A percentile compares a stretch with the other conserved stretches of the same genome.
Evolutionary conservation across 2,797 vertebrate genomes (phyloP).

Genomic region (Petrocephalus schoutedeni): DNA sequence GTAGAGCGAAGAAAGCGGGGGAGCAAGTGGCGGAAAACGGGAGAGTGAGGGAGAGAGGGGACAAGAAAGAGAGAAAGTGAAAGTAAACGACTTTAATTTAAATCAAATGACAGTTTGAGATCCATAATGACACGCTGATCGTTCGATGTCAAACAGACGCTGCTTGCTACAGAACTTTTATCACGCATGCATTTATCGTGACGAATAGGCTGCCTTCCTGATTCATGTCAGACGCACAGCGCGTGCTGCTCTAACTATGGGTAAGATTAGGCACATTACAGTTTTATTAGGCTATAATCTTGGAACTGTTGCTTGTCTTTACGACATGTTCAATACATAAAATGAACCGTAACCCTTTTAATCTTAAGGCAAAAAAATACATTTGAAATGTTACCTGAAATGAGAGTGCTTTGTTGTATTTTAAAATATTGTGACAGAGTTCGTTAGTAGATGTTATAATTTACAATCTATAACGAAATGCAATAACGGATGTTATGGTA

Average conservation of each 20-base stretch:
- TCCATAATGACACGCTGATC: background rate
- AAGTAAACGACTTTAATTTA: conserved; percentile 22
- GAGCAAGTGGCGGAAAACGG: background rate
- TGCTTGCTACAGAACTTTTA: background rate
- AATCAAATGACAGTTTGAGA: background rate
- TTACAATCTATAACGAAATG: background rate
- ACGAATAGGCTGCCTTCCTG: background rate
- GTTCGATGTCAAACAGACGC: background rate
- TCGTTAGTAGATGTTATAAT: background rate
- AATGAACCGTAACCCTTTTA: background rate
- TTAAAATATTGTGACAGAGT: background rate
- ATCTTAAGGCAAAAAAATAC: background rate
- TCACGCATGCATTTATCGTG: background rate
- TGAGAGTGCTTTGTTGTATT: background rate
- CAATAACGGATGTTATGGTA: background rate
- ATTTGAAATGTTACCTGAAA: background rate
- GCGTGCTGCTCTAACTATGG: background rate
- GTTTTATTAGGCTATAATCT: background rate
- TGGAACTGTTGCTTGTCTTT: background rate
- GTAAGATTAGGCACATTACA: background rate
- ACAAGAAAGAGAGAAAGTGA: background rate
- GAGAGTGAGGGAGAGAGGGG: background rate
- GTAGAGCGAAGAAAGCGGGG: background rate
- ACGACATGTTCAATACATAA: background rate
- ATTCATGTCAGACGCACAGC: background rate